phyloP scores from a whole-genome alignment of 1,140 invertebrate genomes.

The Scaptomyza pallida region DNA sequence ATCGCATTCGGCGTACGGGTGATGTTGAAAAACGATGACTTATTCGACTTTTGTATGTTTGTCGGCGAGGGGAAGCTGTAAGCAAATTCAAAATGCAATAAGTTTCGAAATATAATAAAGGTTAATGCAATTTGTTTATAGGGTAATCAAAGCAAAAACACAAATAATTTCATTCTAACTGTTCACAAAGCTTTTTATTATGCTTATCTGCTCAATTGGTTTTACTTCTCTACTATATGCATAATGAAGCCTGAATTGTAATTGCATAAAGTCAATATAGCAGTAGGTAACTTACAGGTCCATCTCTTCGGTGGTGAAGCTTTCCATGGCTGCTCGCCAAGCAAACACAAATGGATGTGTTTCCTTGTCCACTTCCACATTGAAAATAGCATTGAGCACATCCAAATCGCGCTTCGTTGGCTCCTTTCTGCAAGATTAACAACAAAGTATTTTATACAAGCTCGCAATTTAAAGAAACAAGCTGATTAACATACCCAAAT shows the following conservation, averaged over 20 bases:
- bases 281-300: constrained; percentile 84
- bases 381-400: constrained; percentile 88
- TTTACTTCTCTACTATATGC: too few relatives aligned
- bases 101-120: background rate
- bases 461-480: background rate
- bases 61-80: constrained; percentile 61
- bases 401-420: constrained; percentile 89
- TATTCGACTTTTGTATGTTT: constrained; percentile 40
- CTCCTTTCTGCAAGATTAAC: constrained; percentile 85
- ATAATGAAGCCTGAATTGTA: too few relatives aligned
- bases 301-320: constrained; percentile 85
- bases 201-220: too few relatives aligned
- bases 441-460: background rate
- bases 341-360: constrained; percentile 88
- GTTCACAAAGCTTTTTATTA: too few relatives aligned
- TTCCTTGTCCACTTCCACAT: constrained; percentile 84
- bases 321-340: constrained; percentile 87
- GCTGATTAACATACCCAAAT: constrained; percentile 54
- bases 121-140: too few relatives aligned
- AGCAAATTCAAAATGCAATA: background rate
- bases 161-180: too few relatives aligned
- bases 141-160: too few relatives aligned
- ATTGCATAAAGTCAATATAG: background rate
- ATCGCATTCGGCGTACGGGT: background rate
- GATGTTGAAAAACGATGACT: background rate